phyloP scores from a whole-genome alignment of 1,140 invertebrate genomes.

The Drosophila aff. region DNA sequence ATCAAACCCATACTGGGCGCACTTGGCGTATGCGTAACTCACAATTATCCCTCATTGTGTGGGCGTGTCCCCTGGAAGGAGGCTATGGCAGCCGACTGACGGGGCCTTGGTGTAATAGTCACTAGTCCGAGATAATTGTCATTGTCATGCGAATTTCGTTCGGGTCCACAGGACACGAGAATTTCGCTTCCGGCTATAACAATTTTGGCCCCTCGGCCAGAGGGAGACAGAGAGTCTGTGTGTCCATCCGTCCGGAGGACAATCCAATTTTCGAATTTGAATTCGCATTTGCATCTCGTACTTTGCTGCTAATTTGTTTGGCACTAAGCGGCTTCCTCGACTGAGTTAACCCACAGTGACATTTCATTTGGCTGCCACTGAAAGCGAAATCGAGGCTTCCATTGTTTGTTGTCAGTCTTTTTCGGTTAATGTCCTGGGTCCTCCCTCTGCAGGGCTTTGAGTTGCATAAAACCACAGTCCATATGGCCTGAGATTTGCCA shows the following conservation, averaged over 20 bases:
- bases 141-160: constrained; percentile 62
- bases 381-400: constrained; percentile 5
- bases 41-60: constrained; percentile 77
- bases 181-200: constrained; percentile 28
- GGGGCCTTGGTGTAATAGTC: constrained; percentile 45
- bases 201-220: constrained; percentile 20
- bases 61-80: constrained; percentile 49
- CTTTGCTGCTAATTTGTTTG: constrained; percentile 45
- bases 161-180: constrained; percentile 19
- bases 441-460: not conserved
- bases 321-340: constrained; percentile 26
- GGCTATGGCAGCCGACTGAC: constrained; percentile 1
- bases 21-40: constrained; percentile 78
- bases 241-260: constrained; percentile 12
- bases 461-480: not conserved
- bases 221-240: not conserved
- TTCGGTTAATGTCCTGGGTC: constrained; percentile 5
- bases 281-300: constrained; percentile 36
- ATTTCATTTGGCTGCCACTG: constrained; percentile 23
- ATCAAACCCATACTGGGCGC: constrained; percentile 60
- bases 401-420: constrained; percentile 7
- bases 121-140: constrained; percentile 68
- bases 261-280: constrained; percentile 52
- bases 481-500: not conserved
- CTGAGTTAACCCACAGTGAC: constrained; percentile 23